These are phyloP conservation scores for Hormaphis cornu DNA, from an alignment of 1,140 invertebrate genomes.

Conservation along the genomic window DNA sequence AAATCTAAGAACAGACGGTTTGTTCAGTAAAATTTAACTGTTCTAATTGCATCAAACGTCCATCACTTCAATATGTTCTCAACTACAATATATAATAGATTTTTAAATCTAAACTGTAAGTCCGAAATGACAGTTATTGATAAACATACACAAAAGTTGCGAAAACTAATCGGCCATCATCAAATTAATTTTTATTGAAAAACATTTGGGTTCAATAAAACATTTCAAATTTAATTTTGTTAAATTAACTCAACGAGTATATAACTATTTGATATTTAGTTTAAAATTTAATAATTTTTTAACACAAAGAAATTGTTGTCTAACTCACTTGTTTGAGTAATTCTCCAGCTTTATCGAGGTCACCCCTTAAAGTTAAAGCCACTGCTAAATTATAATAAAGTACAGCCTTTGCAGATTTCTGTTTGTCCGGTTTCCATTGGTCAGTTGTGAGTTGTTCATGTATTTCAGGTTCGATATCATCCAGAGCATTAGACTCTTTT, in stretches of 20 bases:
- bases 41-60: neutral
- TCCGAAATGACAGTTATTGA: no score
- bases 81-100: neutral
- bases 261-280: no score
- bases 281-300: neutral
- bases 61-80: neutral
- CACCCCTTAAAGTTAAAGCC: conserved; percentile 62
- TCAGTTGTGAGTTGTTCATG: conserved; percentile 17
- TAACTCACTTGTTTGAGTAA: conserved; percentile 52
- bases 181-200: no score
- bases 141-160: no score
- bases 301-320: neutral
- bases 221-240: no score
- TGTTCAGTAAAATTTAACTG: neutral
- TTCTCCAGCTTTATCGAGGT: conserved; percentile 61
- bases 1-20: no score
- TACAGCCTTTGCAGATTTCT: conserved; percentile 55
- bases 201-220: no score
- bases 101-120: no score
- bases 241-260: no score
- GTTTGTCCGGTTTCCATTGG: conserved; percentile 60
- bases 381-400: conserved; percentile 73
- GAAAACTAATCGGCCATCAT: no score
- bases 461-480: conserved; percentile 44
- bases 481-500: conserved; percentile 63